Conservation (phyloP, 2,113 vertebrate genomes). For the Indicator indicator region DNA sequence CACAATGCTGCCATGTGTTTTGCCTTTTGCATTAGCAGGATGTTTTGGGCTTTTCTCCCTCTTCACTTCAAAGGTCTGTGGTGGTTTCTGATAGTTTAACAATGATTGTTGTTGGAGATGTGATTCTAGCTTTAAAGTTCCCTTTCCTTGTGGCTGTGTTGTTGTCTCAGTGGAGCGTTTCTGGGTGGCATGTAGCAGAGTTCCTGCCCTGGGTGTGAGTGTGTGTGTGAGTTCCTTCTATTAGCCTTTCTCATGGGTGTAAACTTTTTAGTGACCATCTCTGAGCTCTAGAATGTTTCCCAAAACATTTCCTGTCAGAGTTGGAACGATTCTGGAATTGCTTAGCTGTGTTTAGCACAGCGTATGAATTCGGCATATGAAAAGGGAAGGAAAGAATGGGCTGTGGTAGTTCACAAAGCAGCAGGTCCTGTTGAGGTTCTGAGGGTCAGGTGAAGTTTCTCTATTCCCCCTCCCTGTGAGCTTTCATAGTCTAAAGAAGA, state of each 20-base stretch:
- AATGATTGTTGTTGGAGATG: constrained; percentile 47
- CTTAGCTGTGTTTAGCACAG: not conserved
- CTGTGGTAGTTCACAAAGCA: not conserved
- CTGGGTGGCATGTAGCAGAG: constrained; percentile 36
- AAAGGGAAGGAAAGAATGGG: constrained; percentile 3
- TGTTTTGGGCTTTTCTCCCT: not conserved
- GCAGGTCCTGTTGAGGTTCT: not conserved
- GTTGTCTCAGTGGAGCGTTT: constrained; percentile 67
- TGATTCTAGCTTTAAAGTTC: constrained; percentile 69
- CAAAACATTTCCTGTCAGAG: not conserved
- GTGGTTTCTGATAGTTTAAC: constrained; percentile 54
- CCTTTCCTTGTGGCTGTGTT: constrained; percentile 44
- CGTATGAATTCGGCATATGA: not conserved
- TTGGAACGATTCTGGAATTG: not conserved
- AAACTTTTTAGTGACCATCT: not conserved
- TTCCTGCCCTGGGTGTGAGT: constrained; percentile 11
- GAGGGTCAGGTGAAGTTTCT: not conserved
- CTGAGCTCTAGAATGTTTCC: constrained; percentile 17
- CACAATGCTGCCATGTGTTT: constrained; percentile 39
- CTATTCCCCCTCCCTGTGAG: not conserved
- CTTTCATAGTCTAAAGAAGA: not conserved
- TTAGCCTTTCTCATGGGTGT: not conserved
- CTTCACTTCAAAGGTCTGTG: constrained; percentile 41
- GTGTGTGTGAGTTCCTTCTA: constrained; percentile 11
- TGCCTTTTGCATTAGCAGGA: constrained; percentile 58